Evolutionary conservation across 2,797 vertebrate genomes (phyloP).

Genomic region (Pipistrellus pipistrellus): DNA sequence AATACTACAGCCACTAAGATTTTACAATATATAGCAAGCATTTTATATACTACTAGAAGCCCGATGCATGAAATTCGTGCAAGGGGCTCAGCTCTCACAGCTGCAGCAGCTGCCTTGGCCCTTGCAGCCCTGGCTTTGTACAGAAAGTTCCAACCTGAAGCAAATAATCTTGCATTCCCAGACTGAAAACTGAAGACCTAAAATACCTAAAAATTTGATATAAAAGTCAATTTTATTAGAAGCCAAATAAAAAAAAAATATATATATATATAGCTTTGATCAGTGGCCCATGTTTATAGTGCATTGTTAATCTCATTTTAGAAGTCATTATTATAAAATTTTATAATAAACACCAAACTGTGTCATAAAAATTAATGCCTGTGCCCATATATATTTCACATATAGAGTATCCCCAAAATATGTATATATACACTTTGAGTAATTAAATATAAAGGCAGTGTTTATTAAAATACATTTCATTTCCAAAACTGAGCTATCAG

Average conservation of each 20-base stretch:
- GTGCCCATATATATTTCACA: not conserved
- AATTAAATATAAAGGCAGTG: too few relatives aligned
- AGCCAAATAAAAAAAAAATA: conserved; percentile 12
- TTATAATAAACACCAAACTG: conserved; percentile 9
- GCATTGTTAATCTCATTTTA: conserved; percentile 41
- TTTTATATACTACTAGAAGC: not conserved
- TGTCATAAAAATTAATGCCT: conserved; percentile 25
- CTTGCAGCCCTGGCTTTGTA: not conserved
- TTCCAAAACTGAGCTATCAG: too few relatives aligned
- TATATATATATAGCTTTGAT: conserved; percentile 42
- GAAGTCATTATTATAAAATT: conserved; percentile 34
- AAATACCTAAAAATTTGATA: conserved; percentile 34
- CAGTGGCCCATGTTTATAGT: not conserved
- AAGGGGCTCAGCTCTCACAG: too few relatives aligned
- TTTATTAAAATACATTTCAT: too few relatives aligned
- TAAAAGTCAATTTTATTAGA: conserved; percentile 60
- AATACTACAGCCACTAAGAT: not conserved
- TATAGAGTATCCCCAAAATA: not conserved
- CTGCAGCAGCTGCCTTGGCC: too few relatives aligned
- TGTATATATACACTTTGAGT: too few relatives aligned
- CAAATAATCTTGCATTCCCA: conserved; percentile 27
- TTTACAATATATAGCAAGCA: not conserved
- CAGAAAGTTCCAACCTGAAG: conserved; percentile 54
- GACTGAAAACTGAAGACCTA: conserved; percentile 23
- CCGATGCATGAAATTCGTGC: too few relatives aligned